Conservation (phyloP, 2,888 invertebrate species). For the Dicycla oo region DNA sequence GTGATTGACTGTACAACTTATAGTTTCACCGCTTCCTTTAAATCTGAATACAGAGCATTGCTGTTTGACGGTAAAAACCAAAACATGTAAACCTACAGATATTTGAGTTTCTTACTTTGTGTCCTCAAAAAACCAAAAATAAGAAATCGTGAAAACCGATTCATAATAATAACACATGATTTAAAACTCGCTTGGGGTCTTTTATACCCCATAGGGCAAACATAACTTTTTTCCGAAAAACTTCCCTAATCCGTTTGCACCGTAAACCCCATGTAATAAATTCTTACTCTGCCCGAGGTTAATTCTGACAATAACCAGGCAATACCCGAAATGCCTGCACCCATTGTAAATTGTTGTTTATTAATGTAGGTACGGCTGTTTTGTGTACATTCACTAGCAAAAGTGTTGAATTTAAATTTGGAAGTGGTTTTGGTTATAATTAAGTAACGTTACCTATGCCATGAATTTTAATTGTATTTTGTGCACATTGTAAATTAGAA, state of each 20-base stretch:
- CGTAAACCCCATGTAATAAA: constrained; percentile 56
- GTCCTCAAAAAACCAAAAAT: background rate
- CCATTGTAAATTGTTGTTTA: constrained; percentile 46
- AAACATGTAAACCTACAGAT: too few species aligned
- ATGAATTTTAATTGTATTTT: background rate
- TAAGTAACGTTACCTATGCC: background rate
- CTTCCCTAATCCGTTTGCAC: constrained; percentile 40
- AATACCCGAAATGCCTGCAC: constrained; percentile 43
- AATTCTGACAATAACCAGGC: constrained; percentile 55
- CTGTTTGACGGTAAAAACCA: too few species aligned
- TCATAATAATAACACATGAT: constrained; percentile 21
- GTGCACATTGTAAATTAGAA: background rate
- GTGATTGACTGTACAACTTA: too few species aligned
- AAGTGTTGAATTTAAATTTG: constrained; percentile 37
- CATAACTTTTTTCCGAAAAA: constrained; percentile 35
- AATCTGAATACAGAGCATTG: too few species aligned
- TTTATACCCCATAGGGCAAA: constrained; percentile 17
- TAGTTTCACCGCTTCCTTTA: too few species aligned
- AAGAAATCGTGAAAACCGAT: constrained; percentile 3
- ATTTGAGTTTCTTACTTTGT: too few species aligned
- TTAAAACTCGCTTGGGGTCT: constrained; percentile 8
- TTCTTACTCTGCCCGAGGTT: constrained; percentile 31
- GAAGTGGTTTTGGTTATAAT: background rate
- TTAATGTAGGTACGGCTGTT: constrained; percentile 24
- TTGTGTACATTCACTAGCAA: constrained; percentile 42